phyloP scores from a whole-genome alignment of 2,113 vertebrate species.

The Brachyistius frenatus region DNA sequence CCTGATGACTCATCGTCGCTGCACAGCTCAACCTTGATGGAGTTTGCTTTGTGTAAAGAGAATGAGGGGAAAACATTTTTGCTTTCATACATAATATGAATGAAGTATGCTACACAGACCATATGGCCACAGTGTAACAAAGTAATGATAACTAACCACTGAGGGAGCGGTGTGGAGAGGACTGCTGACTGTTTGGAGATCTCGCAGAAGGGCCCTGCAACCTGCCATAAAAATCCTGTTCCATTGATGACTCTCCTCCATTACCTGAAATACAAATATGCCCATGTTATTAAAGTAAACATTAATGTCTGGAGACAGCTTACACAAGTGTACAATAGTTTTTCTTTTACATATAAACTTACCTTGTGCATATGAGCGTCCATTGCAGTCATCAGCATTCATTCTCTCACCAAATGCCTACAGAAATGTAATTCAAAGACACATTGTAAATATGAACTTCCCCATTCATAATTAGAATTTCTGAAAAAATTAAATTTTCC shows the following conservation, averaged over 20 bases:
- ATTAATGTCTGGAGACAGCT: conserved; percentile 11
- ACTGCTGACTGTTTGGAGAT: conserved; percentile 94
- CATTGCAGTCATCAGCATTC: conserved; percentile 96
- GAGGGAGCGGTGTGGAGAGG: conserved; percentile 91
- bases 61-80: not conserved
- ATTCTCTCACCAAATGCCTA: conserved; percentile 89
- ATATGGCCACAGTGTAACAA: not conserved
- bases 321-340: conserved; percentile 1
- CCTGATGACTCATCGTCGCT: conserved; percentile 91
- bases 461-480: not conserved
- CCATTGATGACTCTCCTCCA: conserved; percentile 92
- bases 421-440: conserved; percentile 45
- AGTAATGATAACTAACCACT: conserved; percentile 87
- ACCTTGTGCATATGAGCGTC: conserved; percentile 92
- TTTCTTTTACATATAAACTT: conserved; percentile 40
- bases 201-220: conserved; percentile 88
- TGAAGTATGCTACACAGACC: not conserved
- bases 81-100: not conserved
- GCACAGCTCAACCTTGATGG: conserved; percentile 97
- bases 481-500: not conserved
- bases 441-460: not conserved
- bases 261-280: conserved; percentile 85
- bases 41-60: conserved; percentile 85
- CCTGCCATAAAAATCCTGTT: conserved; percentile 91
- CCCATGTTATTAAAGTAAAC: conserved; percentile 41